Evolutionary conservation across 2,888 invertebrate species (phyloP), one percentile per base, ranked within the genome.

Genomic region (Spodoptera exigua): DNA sequence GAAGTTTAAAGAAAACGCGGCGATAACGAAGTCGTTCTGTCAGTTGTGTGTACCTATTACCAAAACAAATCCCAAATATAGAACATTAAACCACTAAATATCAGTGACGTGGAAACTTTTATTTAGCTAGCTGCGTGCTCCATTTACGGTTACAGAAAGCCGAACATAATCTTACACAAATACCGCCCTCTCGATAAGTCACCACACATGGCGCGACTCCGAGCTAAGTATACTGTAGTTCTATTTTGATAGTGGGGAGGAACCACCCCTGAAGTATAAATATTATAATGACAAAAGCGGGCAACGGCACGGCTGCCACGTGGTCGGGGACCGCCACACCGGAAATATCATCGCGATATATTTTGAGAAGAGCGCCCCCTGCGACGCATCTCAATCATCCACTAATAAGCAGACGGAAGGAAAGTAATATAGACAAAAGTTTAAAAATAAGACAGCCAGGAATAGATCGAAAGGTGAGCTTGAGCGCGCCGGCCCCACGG

Each of bases 341-440:
- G 92, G 92, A 92, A 89, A 92, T 89, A 90, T 88, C 86, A 83
- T 78, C 82, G 83, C 84, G 84, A 85, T 87, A 88, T 90, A 91
- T 90, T 89, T 88, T 74, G 76, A 86, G 87, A 69, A 75, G 79
- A 86, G 89, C 90, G 90, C 93, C 93, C 93, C 94, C 93, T 92
- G 93, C 93, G 93, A 91, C 88, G 93, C 92, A 83, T 89, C 89
- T 93, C 90, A 91, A 92, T 93, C 92, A 92, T 91, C 89, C 91
- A 88, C 91, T 93, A 93, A 93, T 93, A 92, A 93, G 92, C 87
- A 90, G 88, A 87, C 90, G 91, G 91, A 92, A 92, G 92, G 90
- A 92, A 91, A 92, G 92, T 90, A 87, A 93, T 93, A 92, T 91
- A 93, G 93, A 93, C 93, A 93, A 92, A 93, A 90, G 92, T 93